Base-by-base conservation (phyloP, 92 coral and sea anemone species). In the Parazoanthus swiftii region DNA sequence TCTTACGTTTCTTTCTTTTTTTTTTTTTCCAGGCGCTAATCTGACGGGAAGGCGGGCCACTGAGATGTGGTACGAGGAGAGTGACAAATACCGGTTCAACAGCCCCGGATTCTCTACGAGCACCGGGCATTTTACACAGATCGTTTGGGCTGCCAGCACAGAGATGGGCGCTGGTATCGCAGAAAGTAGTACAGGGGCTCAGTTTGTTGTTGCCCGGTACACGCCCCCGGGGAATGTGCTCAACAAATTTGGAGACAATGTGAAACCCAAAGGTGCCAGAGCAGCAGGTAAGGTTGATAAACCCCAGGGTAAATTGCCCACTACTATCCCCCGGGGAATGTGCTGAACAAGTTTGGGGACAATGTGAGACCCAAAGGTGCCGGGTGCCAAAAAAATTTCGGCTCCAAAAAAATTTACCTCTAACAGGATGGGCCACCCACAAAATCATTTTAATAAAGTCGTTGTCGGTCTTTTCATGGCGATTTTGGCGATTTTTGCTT, bases 41-140 rank as follows among this genome's bases (percentile, higher is more conserved):
- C 91, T 96, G 79, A 96, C 98, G 10, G 99, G 99, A 63, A 89
- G 93, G 67, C 94, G 93, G 82, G 95, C 95, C 8, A 92, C 98
- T 20, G 99, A 96, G 54, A 96, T 96, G 99, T 96, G 99, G 99
- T 96, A 96, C 88, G 98, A 95, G 51, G 99, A 96, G 59, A 95
- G 93, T 58, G 96, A 95, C 86, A 93, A 92, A 78, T 96, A 96
- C 93, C 91, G 94, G 37, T 90, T 73, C 82, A 86, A 89, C 68
- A 96, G 90, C 86, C 98, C 98, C 11, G 95, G 95, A 23, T 96
- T 96, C 74, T 91, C 96, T 82, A 90, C 95, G 50, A 81, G 91
- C 51, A 95, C 99, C 81, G 99, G 99, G 20, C 99, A 96, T 89
- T 96, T 96, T 82, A 95, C 99, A 0, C 99, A 96, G 92, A 92